These are phyloP conservation scores for Spinus pinus DNA, from an alignment of 2,797 vertebrate species.

Conservation along the genomic window DNA sequence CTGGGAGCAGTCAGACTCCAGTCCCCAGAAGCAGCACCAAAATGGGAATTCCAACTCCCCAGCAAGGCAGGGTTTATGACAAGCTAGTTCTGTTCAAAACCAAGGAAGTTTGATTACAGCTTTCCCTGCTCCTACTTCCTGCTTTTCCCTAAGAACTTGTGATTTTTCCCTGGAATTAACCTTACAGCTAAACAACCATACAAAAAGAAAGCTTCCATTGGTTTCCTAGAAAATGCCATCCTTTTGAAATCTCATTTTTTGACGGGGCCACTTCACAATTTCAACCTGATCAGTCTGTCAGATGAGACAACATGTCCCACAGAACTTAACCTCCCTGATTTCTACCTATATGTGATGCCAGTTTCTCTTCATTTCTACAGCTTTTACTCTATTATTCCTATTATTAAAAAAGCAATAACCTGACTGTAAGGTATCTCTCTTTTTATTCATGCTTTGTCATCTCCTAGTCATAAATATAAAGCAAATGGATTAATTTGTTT, in stretches of 20 bases:
- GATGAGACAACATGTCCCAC: neutral
- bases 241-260: neutral
- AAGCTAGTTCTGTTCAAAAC: neutral
- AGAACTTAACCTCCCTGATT: neutral
- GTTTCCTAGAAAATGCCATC: neutral
- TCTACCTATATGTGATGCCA: neutral
- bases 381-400: neutral
- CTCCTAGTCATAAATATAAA: conserved; percentile 31
- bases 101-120: neutral
- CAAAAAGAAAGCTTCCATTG: neutral
- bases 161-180: neutral
- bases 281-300: neutral
- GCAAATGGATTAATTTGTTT: neutral
- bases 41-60: neutral
- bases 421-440: neutral
- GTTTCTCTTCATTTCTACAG: neutral
- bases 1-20: neutral
- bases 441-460: neutral
- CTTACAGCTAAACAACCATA: neutral
- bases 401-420: conserved; percentile 24
- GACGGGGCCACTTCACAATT: neutral
- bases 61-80: neutral
- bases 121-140: neutral
- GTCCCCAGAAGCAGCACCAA: neutral
- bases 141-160: neutral